These are phyloP conservation scores for Lepus oiostolus DNA, from an alignment of 2,797 vertebrate genomes.

Conservation along the genomic window DNA sequence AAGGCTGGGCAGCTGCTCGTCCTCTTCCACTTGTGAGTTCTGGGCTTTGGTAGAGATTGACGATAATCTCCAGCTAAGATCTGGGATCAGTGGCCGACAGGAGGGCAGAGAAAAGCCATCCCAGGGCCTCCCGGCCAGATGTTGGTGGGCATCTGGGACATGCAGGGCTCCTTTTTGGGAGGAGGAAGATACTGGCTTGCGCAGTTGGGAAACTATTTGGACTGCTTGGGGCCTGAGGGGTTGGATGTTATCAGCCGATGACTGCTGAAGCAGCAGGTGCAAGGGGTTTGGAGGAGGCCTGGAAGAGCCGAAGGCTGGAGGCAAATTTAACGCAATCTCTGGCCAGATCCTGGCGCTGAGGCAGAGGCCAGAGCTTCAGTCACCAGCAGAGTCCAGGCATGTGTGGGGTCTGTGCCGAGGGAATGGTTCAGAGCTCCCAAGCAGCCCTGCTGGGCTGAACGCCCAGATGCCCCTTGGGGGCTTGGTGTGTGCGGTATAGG, in stretches of 20 bases:
- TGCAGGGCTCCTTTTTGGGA: background rate
- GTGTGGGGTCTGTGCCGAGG: background rate
- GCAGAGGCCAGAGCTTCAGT: background rate
- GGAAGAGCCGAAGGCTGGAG: slow-evolving; percentile 4
- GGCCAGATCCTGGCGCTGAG: background rate
- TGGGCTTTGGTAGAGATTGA: slow-evolving; percentile 67
- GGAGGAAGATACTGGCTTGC: background rate
- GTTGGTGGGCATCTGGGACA: background rate
- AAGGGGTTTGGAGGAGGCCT: background rate
- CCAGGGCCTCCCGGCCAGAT: background rate
- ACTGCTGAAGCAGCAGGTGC: background rate
- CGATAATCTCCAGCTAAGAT: slow-evolving; percentile 73
- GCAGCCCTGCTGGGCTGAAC: background rate
- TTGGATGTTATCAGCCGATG: background rate
- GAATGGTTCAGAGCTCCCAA: background rate
- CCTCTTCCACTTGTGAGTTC: slow-evolving; percentile 74
- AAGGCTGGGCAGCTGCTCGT: background rate
- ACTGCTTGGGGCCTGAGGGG: background rate
- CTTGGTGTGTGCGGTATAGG: background rate
- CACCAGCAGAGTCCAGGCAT: background rate
- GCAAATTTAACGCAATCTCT: background rate
- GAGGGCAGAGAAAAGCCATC: background rate
- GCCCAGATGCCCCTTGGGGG: background rate
- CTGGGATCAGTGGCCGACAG: slow-evolving; percentile 17
- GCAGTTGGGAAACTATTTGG: background rate